A percentile compares a stretch with the other conserved stretches of the same genome.
Evolutionary conservation across 2,113 vertebrate genomes (phyloP).

Genomic region (Ciconia stormi): DNA sequence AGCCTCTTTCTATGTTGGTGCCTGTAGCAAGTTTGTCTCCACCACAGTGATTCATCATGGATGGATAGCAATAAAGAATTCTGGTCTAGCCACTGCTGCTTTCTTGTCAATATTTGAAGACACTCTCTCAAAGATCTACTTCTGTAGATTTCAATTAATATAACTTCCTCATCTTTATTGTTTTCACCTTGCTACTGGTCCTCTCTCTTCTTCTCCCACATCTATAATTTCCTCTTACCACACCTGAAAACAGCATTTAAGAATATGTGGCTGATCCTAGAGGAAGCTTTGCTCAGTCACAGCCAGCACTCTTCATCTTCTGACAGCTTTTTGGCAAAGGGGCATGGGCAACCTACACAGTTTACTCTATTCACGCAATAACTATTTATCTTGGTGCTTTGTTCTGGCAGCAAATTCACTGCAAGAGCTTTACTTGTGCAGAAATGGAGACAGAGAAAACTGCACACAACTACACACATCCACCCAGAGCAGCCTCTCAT

Average conservation of each 20-base stretch:
- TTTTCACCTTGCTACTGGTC: neutral
- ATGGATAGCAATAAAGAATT: neutral
- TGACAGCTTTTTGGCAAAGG: conserved; percentile 24
- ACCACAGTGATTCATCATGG: neutral
- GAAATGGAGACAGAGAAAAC: neutral
- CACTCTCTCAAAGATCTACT: neutral
- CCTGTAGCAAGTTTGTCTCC: neutral
- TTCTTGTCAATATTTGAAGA: neutral
- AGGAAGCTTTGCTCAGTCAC: neutral
- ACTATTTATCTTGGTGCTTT: neutral
- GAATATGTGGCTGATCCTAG: neutral
- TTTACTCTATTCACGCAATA: neutral
- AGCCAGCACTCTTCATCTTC: neutral
- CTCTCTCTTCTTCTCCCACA: neutral
- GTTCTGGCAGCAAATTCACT: neutral
- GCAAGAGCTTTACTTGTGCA: neutral
- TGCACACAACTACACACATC: neutral
- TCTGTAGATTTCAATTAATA: neutral
- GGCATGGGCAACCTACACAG: neutral
- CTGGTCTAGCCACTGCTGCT: neutral
- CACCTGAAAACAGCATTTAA: neutral
- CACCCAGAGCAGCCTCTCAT: neutral
- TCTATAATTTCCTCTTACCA: neutral
- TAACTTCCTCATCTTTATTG: neutral
- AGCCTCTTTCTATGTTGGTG: neutral